Conservation (phyloP, 2,113 vertebrate genomes). For the rat (Rattus norvegicus) region GRCr8 NC_086028.1:105567001-105567500, state of each 20-base stretch:
- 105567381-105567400: not conserved
- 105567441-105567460: not conserved
- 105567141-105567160: not conserved
- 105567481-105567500: accelerated
- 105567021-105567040: not conserved
- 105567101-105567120: not conserved
- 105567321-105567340: not conserved
- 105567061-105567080: not conserved
- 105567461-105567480: accelerated
- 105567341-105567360: not conserved
- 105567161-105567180: not conserved
- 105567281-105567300: not conserved
- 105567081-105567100: not conserved
- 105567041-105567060: not conserved
- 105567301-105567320: accelerated
- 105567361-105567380: accelerated
- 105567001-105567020: not conserved
- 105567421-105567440: not conserved
- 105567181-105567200: not conserved
- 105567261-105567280: accelerated
- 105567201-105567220: too few species aligned
- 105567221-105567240: not conserved
- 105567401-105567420: not conserved
- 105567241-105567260: not conserved
- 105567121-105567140: not conserved